phyloP scores from a whole-genome alignment of 2,888 invertebrate genomes.

The Amphiduros pacificus region DNA sequence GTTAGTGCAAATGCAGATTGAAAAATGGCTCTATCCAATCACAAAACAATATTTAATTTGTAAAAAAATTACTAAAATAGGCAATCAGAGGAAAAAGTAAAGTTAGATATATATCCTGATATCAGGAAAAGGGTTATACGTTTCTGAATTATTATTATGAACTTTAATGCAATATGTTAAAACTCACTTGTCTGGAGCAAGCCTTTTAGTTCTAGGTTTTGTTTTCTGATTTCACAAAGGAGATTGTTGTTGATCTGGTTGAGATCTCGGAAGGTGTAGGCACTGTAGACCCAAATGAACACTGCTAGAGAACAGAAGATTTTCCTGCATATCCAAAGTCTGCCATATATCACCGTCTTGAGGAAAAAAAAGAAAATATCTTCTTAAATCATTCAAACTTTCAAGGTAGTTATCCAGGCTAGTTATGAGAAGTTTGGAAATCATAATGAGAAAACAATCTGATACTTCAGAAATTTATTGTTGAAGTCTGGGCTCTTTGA shows the following conservation, averaged over 20 bases:
- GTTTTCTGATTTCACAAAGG: slow-evolving; percentile 59
- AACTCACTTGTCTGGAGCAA: slow-evolving; percentile 15
- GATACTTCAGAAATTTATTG: too few species aligned
- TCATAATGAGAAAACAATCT: not conserved
- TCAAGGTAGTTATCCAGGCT: not conserved
- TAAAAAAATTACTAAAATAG: too few species aligned
- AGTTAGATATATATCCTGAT: too few species aligned
- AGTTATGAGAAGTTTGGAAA: not conserved
- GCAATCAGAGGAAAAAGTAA: too few species aligned
- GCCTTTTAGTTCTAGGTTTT: slow-evolving; percentile 40
- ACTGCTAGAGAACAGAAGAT: slow-evolving; percentile 53
- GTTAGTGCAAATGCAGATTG: too few species aligned
- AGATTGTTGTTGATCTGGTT: slow-evolving; percentile 60
- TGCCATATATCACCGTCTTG: slow-evolving; percentile 59
- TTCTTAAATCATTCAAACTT: not conserved
- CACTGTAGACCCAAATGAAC: slow-evolving; percentile 52
- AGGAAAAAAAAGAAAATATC: slow-evolving; percentile 17
- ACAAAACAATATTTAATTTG: too few species aligned
- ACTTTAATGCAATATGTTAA: not conserved
- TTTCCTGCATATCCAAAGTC: slow-evolving; percentile 63
- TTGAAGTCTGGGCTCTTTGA: too few species aligned
- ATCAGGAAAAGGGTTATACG: too few species aligned
- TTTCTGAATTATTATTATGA: too few species aligned
- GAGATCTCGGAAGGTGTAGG: slow-evolving; percentile 60
- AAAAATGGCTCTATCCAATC: too few species aligned